Conservation (phyloP, 2,797 vertebrate genomes). For the Pangasius djambal region DNA sequence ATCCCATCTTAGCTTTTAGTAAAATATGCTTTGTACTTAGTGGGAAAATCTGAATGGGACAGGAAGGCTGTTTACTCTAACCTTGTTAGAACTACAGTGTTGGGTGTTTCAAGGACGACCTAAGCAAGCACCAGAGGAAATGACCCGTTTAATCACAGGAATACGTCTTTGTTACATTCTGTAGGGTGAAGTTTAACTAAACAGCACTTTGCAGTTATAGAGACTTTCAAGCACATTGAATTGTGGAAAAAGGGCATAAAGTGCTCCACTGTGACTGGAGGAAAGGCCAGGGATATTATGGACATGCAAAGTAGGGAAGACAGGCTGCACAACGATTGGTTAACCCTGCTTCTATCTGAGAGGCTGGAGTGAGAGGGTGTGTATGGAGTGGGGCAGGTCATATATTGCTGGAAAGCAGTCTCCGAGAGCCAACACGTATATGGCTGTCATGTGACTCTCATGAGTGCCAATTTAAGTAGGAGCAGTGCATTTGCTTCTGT, state of each 20-base stretch:
- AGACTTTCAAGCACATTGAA: neutral
- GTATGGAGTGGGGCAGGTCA: slow-evolving; percentile 36
- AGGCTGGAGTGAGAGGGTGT: slow-evolving; percentile 59
- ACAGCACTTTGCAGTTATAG: slow-evolving; percentile 21
- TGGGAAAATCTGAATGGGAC: neutral
- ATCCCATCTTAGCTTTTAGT: neutral
- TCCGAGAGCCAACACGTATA: slow-evolving; percentile 66
- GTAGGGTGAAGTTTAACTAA: slow-evolving; percentile 49
- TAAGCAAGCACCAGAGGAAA: slow-evolving; percentile 32
- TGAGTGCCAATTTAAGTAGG: slow-evolving; percentile 23
- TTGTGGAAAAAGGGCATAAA: slow-evolving; percentile 1
- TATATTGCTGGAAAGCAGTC: slow-evolving; percentile 41
- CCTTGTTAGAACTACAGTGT: slow-evolving; percentile 31
- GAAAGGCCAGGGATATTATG: slow-evolving; percentile 44
- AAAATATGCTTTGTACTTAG: neutral
- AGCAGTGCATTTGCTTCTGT: slow-evolving; percentile 37
- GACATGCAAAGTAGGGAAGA: slow-evolving; percentile 57
- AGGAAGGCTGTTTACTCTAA: slow-evolving; percentile 32
- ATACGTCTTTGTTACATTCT: slow-evolving; percentile 33
- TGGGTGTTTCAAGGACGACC: slow-evolving; percentile 23
- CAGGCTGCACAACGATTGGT: slow-evolving; percentile 67
- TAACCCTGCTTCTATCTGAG: slow-evolving; percentile 65
- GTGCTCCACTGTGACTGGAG: slow-evolving; percentile 28
- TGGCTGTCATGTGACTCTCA: slow-evolving; percentile 70
- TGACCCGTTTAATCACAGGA: slow-evolving; percentile 45